Conservation (phyloP, 2,113 vertebrate species). For the Isichthys henryi region DNA sequence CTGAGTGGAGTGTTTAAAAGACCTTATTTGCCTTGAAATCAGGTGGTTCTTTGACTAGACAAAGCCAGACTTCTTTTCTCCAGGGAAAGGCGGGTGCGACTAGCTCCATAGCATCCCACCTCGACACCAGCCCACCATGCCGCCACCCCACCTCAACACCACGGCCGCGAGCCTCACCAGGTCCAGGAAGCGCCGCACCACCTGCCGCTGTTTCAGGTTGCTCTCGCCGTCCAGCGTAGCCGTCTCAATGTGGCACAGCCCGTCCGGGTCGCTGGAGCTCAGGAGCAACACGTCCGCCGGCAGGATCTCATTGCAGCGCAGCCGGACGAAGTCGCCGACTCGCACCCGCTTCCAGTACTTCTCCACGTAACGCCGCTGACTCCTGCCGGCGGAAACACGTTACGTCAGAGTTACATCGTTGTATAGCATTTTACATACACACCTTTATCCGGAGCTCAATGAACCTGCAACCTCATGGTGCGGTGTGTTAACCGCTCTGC, state of each 20-base stretch:
- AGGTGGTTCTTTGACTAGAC: too few species aligned
- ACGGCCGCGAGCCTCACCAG: constrained; percentile 65
- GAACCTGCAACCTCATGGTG: background rate
- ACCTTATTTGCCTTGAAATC: too few species aligned
- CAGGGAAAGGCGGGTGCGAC: background rate
- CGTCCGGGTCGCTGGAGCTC: constrained; percentile 87
- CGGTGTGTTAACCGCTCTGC: background rate
- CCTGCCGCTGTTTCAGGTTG: constrained; percentile 90
- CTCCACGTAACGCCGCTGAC: constrained; percentile 72
- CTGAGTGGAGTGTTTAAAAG: too few species aligned
- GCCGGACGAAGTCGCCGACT: constrained; percentile 88
- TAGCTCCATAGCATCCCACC: too few species aligned
- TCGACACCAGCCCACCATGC: background rate
- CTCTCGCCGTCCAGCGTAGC: constrained; percentile 96
- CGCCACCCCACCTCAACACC: too few species aligned
- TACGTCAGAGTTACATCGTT: background rate
- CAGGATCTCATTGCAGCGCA: constrained; percentile 91
- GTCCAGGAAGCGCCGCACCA: constrained; percentile 83
- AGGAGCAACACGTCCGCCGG: constrained; percentile 89
- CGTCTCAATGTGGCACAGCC: constrained; percentile 93
- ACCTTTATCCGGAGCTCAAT: background rate
- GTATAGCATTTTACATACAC: background rate
- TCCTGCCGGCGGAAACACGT: constrained; percentile 47
- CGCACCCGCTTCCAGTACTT: constrained; percentile 88
- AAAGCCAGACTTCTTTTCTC: background rate